Base-by-base conservation (phyloP, 2,113 vertebrate genomes). In the Gnathonemus longibarbis region DNA sequence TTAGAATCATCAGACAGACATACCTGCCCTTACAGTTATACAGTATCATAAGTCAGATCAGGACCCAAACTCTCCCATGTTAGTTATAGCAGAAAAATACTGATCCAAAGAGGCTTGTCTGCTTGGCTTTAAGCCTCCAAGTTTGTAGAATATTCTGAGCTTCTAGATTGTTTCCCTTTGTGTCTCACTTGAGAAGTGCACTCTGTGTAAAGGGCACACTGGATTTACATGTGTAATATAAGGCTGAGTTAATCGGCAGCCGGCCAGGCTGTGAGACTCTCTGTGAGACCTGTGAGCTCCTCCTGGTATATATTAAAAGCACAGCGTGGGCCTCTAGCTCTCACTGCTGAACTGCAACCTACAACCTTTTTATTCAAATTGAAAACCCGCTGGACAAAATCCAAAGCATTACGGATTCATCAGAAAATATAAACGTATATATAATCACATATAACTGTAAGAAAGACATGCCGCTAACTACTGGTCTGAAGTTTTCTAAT, bases 221-320 rank as follows among this genome's bases (percentile, higher is more conserved):
- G 31, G 19, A 39, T 42, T 53, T 52, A 15, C 49, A 50, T 74
- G 88, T 48, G 46, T 53, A n/a, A 77, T 74, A 46, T n/a, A 49
- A 89, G 91, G 92, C 90, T 62, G 90, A 90, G 91, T 92, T 93
- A 91, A 85, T 17, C 89, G 4, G 46, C 80, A 91, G 84, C 90
- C 39, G 35, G 31, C 13, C 90, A 84, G 90, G 88, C 88, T 91
- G 92, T 91, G 91, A 90, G 3, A 42, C 39, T 42, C 39, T 42
- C 39, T 42, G 39, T 42, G 39, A 93, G 94, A 95, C n/a, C 77
- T 92, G 92, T 94, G 92, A 92, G 92, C 95, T 93, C 94, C 93
- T 94, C 92, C 94, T 95, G 94, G 93, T 92, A 91, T 90, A 93
- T 94, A 93, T 93, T 94, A 94, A 95, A 95, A 94, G 90, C 93